These are phyloP conservation scores for Drosophila aldrichi DNA, from an alignment of 2,888 invertebrate genomes.

Conservation along the genomic window DNA sequence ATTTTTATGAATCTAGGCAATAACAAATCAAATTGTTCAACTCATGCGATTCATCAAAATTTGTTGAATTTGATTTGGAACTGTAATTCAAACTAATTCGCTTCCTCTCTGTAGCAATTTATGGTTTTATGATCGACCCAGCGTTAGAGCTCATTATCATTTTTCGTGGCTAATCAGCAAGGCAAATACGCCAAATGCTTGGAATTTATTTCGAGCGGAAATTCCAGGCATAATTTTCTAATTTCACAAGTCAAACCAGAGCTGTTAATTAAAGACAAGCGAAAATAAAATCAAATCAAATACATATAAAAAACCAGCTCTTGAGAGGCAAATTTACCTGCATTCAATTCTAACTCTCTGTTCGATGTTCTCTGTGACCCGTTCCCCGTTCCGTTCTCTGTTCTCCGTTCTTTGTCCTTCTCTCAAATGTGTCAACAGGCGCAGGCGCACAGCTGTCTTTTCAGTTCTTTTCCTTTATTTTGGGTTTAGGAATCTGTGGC, in stretches of 20 bases:
- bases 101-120: slow-evolving; percentile 18
- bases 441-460: slow-evolving; percentile 76
- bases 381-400: not conserved
- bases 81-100: slow-evolving; percentile 11
- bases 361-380: not conserved
- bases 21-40: no score
- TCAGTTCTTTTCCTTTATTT: slow-evolving; percentile 24
- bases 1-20: not conserved
- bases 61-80: slow-evolving; percentile 9
- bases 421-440: slow-evolving; percentile 54
- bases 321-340: slow-evolving; percentile 55
- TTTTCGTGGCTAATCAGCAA: slow-evolving; percentile 49
- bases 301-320: slow-evolving; percentile 2
- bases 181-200: slow-evolving; percentile 46
- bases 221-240: slow-evolving; percentile 80
- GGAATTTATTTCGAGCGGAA: slow-evolving; percentile 58
- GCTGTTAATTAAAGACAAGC: slow-evolving; percentile 73
- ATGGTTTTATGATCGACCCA: slow-evolving; percentile 11
- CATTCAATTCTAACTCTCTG: slow-evolving; percentile 33
- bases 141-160: slow-evolving; percentile 38
- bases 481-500: slow-evolving; percentile 33
- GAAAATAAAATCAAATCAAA: not conserved
- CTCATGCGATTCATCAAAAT: not conserved
- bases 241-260: slow-evolving; percentile 70
- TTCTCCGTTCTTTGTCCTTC: slow-evolving; percentile 7